Evolutionary conservation across 2,797 vertebrate species (phyloP).

Genomic region (Odontamblyopus rebecca): DNA sequence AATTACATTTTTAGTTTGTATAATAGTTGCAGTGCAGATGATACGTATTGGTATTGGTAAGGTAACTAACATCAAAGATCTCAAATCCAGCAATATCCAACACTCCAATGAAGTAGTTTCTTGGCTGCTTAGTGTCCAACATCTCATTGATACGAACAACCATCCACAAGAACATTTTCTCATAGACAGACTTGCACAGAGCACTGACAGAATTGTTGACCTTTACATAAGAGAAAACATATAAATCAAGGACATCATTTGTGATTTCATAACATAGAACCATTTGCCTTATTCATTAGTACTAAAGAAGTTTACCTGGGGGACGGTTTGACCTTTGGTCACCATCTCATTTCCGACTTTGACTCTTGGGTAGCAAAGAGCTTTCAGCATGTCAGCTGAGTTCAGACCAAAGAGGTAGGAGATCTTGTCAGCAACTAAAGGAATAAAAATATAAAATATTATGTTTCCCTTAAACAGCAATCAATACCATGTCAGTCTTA

Average conservation of each 20-base stretch:
- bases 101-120: conserved; percentile 81
- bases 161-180: conserved; percentile 84
- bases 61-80: conserved; percentile 79
- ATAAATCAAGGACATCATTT: not conserved
- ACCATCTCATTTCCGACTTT: conserved; percentile 86
- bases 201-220: conserved; percentile 79
- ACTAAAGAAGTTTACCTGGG: conserved; percentile 72
- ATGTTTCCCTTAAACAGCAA: too few species aligned
- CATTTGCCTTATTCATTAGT: too few species aligned
- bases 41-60: too few species aligned
- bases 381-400: conserved; percentile 85
- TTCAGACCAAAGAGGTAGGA: conserved; percentile 86
- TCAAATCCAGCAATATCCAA: conserved; percentile 79
- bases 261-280: not conserved
- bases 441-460: not conserved
- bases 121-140: conserved; percentile 77
- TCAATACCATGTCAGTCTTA: too few species aligned
- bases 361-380: conserved; percentile 82
- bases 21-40: too few species aligned
- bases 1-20: not conserved
- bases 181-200: conserved; percentile 80
- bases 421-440: conserved; percentile 84
- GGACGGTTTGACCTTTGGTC: conserved; percentile 84
- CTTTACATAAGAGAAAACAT: conserved; percentile 37
- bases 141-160: conserved; percentile 80